Evolutionary conservation across 2,113 vertebrate genomes (phyloP).

Genomic region (Castor canadensis): DNA sequence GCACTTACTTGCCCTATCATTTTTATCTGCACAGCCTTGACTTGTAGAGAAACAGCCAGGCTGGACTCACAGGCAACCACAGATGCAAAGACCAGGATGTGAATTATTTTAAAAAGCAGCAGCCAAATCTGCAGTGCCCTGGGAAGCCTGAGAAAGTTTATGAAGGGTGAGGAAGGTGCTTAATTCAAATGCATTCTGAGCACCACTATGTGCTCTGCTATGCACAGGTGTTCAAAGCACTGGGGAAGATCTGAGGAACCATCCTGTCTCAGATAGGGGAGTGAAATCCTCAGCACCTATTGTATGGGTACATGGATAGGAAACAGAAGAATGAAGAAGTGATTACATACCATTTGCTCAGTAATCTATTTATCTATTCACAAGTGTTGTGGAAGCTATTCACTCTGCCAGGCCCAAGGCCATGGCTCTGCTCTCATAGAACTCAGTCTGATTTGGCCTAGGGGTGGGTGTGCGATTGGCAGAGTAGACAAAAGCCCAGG

Average conservation of each 20-base stretch:
- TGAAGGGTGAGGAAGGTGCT: neutral
- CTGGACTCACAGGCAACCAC: neutral
- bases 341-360: neutral
- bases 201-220: neutral
- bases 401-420: neutral
- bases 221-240: neutral
- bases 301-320: neutral
- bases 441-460: neutral
- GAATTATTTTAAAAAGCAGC: neutral
- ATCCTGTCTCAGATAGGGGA: neutral
- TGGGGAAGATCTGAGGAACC: neutral
- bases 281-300: neutral
- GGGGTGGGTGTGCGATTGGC: neutral
- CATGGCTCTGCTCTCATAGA: neutral
- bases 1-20: neutral
- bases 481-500: neutral
- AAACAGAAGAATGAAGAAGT: neutral
- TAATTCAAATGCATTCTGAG: neutral
- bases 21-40: neutral
- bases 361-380: neutral
- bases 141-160: neutral
- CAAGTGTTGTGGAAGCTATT: neutral
- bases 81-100: neutral
- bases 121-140: neutral
- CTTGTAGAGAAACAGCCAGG: neutral